Base-by-base conservation (phyloP, 1,140 invertebrate species). In the Lerema accius region DNA sequence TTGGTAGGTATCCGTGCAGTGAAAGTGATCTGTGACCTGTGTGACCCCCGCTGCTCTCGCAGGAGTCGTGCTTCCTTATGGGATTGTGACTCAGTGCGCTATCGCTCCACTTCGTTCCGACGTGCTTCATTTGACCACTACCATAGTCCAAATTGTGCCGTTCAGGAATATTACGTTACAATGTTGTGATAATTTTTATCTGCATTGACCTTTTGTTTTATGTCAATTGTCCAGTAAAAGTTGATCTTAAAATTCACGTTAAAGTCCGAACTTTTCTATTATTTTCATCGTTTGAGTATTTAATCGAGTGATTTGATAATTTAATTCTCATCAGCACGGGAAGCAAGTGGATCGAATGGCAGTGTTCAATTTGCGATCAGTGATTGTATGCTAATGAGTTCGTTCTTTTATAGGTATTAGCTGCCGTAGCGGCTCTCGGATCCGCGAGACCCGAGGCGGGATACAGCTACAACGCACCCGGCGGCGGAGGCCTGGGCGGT, bases 401-500 rank as follows among this genome's bases (percentile, higher is more conserved):
- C 56, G 62, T 82, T 84, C 62, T 82, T 64, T 65, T 65, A 63
- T 75, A 91, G 86, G 87, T 93, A 84, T 90, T 93, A 81, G 92
- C 92, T 69, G 85, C 87, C 77, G 92, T 93, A 65, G 91, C 93
- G 90, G 92, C 92, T 15, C 76, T 93, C 80, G 92, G 92, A 77
- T 91, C 91, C 71, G 93, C 92, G 32, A 86, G 92, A 60, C 93
- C 93, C 68, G 93, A 93, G 84, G 92, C 93, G 70, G 92, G 92
- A 65, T 93, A 93, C 81, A 91, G 89, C 72, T 93, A 93, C 79
- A 93, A 92, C 63, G 91, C 92, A 59, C 92, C 92, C 43, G 91
- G 91, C 39, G 91, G 90, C 15, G 89, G 87, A 26, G 78, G 77
- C 50, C 74, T 80, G 49, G 71, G 71, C 43, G 78, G 87, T 17